Evolutionary conservation across 2,113 vertebrate species (phyloP), one percentile per base, ranked within the genome.

Genomic region (Ageneiosus marmoratus): DNA sequence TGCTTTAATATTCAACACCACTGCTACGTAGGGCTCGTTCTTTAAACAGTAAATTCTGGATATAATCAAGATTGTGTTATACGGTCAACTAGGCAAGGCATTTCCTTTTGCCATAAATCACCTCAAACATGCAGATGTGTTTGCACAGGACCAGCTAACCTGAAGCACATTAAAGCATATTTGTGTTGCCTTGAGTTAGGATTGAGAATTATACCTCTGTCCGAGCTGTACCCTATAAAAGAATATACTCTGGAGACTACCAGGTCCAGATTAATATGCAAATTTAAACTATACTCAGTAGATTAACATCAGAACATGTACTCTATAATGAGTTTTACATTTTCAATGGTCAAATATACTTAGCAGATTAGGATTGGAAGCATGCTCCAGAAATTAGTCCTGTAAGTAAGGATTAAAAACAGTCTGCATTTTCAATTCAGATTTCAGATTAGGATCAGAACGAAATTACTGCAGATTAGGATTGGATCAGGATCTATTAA

Each of bases 1-100:
- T 55, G 32, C 56, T 81, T 85, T 88, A 85, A 81, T 89, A 87
- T 88, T 86, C 90, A 86, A 84, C 83, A 75, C 85, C 82, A 76
- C 70, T 86, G 84, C 83, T 37, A 70, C 77, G 51, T 75, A 81
- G 81, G 87, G 83, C 88, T 84, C 83, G n/a, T 81, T 16, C 80
- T 82, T 84, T 86, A 85, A 91, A 89, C 73, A 34, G 50, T 76
- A 91, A 89, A 89, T 88, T 89, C 86, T 88, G 88, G 83, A 86
- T 85, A 84, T 77, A 75, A 84, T 90, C 82, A 83, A 46, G 60
- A 75, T 46, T 46, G 86, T 85, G 84, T 90, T 90, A 89, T 85
- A 88, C 86, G 87, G 90, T 91, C 89, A 90, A 85, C 89, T 88
- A 88, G 86, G 86, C 85, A 75, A 86, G 88, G 90, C 37, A 86